Evolutionary conservation across 1,140 invertebrate species (phyloP), one percentile per base, ranked within the genome.

Genomic region (Penaeus vannamei): DNA sequence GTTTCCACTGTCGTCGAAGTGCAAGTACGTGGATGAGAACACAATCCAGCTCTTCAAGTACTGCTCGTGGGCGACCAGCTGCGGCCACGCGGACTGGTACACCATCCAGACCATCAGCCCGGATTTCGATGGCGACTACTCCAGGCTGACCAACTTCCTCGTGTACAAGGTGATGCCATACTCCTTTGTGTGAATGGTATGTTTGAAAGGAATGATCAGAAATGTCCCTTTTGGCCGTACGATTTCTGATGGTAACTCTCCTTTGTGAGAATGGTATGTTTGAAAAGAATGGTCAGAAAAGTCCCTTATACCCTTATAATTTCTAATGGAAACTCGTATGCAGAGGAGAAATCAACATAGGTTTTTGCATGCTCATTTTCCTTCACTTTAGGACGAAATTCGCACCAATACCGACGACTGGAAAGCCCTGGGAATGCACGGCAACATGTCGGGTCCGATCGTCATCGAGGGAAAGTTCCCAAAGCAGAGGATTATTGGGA

Each of bases 41-140:
- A 84, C 60, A 0, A 32, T 91, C 17, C 64, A 89, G 53, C 85
- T 90, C 14, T 83, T 91, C 17, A 91, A 88, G 77, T 90, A 80
- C 61, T 80, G 86, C 5, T 91, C 91, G 8, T 91, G 91, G 91
- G 59, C 85, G 12, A 91, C 91, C 20, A 90, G 88, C 59, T 89
- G 91, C n/a, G 91, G 91, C 42, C 83, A 84, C 59, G 91, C 91
- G n/a, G 91, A 91, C 69, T 91, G 84, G 84, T 91, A 91, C 64
- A 72, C 59, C 60, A 46, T 91, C 46, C 90, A 90, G 76, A 90
- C 90, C 0, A n/a, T 87, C 77, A 90, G 76, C n/a, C 90, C 91
- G 1, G 46, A 86, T 61, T 64, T 53, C 42, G 69, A 82, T 3
- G 85, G 88, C 5, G 76, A 91, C 76, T 82, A 77, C 66, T 89